A percentile compares a stretch with the other conserved stretches of the same genome.
These are phyloP conservation scores for Thaumatotibia leucotreta DNA, from an alignment of 1,140 invertebrate species.

Conservation along the genomic window DNA sequence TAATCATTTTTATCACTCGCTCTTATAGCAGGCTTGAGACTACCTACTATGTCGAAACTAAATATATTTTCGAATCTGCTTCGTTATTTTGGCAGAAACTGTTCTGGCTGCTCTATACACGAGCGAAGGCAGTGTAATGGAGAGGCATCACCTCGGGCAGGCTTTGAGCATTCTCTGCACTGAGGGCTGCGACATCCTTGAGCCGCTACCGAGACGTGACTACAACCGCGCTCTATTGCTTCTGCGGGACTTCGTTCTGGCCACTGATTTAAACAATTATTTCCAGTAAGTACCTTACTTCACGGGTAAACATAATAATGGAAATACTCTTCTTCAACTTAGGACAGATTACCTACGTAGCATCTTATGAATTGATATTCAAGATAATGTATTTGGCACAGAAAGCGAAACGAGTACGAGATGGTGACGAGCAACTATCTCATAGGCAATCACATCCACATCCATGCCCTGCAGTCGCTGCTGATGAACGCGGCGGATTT, in stretches of 20 bases:
- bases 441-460: conserved; percentile 78
- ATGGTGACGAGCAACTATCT: conserved; percentile 77
- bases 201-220: conserved; percentile 82
- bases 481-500: conserved; percentile 92
- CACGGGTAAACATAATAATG: neutral
- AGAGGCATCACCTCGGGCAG: conserved; percentile 92
- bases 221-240: conserved; percentile 86
- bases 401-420: conserved; percentile 49
- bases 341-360: too few species aligned
- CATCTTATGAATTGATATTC: neutral
- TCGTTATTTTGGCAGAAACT: conserved; percentile 77
- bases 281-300: conserved; percentile 70
- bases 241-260: conserved; percentile 87
- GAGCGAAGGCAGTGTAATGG: conserved; percentile 92
- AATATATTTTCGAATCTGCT: too few species aligned
- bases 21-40: too few species aligned
- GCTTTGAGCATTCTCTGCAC: conserved; percentile 89
- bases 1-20: too few species aligned
- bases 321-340: neutral
- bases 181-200: conserved; percentile 91
- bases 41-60: too few species aligned
- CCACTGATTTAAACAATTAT: conserved; percentile 87
- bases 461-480: conserved; percentile 80
- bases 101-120: conserved; percentile 89
- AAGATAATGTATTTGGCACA: conserved; percentile 17